Conservation (phyloP, 2,888 invertebrate species). For the Athrips mouffetella region DNA sequence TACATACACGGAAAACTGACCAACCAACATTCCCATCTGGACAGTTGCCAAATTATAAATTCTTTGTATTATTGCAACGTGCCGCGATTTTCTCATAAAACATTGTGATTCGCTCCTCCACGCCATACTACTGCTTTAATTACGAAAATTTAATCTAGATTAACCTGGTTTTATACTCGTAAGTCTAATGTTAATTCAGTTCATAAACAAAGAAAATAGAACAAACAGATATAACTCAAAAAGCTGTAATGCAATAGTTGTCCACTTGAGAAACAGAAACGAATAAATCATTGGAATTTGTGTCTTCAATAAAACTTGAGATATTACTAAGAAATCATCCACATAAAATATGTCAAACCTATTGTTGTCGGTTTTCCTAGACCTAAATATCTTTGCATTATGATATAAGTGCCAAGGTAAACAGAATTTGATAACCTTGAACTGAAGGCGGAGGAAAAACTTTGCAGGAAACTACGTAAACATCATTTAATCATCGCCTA, state of each 20-base stretch:
- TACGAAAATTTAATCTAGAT: not conserved
- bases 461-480: too few species aligned
- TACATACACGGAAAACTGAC: constrained; percentile 2
- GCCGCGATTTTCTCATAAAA: constrained; percentile 8
- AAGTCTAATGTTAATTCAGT: not conserved
- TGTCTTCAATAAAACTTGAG: not conserved
- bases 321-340: not conserved
- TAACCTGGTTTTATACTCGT: not conserved
- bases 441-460: too few species aligned
- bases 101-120: not conserved
- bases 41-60: constrained; percentile 13
- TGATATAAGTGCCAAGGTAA: too few species aligned
- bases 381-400: too few species aligned
- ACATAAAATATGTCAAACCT: not conserved
- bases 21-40: constrained; percentile 6
- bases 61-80: constrained; percentile 1
- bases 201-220: not conserved
- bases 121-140: not conserved
- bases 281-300: not conserved
- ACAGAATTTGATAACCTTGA: too few species aligned
- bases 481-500: too few species aligned
- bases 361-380: too few species aligned
- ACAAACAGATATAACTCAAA: not conserved
- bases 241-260: too few species aligned
- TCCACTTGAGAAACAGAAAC: too few species aligned